phyloP scores from a whole-genome alignment of 1,140 invertebrate genomes.

The Drosophila sucinea region DNA sequence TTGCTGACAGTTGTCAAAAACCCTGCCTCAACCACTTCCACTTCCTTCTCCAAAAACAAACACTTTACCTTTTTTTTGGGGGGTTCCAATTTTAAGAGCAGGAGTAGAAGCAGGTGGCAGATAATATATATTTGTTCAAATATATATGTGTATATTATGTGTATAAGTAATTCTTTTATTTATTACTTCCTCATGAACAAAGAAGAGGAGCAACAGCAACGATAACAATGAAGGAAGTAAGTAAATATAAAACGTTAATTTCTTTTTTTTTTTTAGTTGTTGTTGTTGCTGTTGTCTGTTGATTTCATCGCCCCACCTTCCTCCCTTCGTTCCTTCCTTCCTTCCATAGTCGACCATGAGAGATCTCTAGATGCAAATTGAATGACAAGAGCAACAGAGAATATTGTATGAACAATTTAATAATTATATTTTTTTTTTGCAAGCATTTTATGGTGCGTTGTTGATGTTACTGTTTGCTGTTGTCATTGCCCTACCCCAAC shows the following conservation, averaged over 20 bases:
- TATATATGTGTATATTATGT: not conserved
- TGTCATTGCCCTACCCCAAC: constrained; percentile 61
- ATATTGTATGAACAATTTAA: constrained; percentile 48
- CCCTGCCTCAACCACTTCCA: not conserved
- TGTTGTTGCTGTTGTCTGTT: not conserved
- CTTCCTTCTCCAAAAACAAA: not conserved
- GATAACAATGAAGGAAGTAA: constrained; percentile 9
- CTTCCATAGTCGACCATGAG: constrained; percentile 38
- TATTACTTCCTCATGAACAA: constrained; percentile 13
- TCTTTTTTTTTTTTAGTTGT: not conserved
- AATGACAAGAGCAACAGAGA: constrained; percentile 34
- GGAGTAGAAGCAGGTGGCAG: not conserved
- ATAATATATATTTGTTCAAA: not conserved
- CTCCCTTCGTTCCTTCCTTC: not conserved
- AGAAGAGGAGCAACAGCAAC: not conserved
- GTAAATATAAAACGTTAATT: constrained; percentile 12
- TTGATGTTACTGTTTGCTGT: not conserved
- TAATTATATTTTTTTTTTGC: constrained; percentile 33
- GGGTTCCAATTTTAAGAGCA: constrained; percentile 18
- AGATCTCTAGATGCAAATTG: constrained; percentile 48
- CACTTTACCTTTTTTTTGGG: not conserved
- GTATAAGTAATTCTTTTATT: constrained; percentile 25
- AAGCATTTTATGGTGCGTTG: not conserved
- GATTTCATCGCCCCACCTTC: not conserved
- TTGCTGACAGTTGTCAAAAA: not conserved